Percentiles rank a stretch among this genome's conserved stretches.
Conservation (phyloP, 2,113 vertebrate species). For the Empidonax alnorum region DNA sequence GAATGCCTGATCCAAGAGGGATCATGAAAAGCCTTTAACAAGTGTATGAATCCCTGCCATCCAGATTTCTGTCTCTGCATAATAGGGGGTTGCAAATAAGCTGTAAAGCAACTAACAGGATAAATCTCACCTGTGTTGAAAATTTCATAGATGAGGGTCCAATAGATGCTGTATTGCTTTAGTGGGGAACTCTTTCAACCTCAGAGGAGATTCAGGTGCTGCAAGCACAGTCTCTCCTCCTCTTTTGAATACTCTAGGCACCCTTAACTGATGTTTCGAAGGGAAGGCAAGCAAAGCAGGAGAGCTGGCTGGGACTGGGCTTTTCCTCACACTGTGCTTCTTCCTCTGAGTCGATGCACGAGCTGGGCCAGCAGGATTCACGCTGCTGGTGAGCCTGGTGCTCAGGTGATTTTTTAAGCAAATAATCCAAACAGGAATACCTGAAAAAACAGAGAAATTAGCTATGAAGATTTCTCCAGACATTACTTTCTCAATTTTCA, state of each 20-base stretch:
- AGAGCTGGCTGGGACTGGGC: background rate
- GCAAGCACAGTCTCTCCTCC: background rate
- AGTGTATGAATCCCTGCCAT: background rate
- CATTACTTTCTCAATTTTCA: background rate
- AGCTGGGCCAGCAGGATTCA: background rate
- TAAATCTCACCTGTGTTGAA: background rate
- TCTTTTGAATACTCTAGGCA: background rate
- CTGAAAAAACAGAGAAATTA: background rate
- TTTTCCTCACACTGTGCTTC: rapidly evolving
- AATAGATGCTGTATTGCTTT: background rate
- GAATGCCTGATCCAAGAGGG: background rate
- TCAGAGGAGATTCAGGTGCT: background rate
- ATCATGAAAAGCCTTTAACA: background rate
- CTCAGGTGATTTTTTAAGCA: background rate
- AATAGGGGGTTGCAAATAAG: background rate
- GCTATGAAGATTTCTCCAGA: background rate
- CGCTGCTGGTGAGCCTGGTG: background rate
- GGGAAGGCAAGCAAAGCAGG: background rate
- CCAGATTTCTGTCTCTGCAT: background rate
- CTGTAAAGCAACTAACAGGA: background rate
- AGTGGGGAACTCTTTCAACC: background rate
- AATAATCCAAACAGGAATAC: background rate
- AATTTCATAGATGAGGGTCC: background rate
- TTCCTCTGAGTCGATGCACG: rapidly evolving
- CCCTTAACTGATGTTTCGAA: background rate